A percentile compares a stretch with the other conserved stretches of the same genome.
Evolutionary conservation across 2,888 invertebrate species (phyloP).

Genomic region (Mesopsocus fuscifrons): DNA sequence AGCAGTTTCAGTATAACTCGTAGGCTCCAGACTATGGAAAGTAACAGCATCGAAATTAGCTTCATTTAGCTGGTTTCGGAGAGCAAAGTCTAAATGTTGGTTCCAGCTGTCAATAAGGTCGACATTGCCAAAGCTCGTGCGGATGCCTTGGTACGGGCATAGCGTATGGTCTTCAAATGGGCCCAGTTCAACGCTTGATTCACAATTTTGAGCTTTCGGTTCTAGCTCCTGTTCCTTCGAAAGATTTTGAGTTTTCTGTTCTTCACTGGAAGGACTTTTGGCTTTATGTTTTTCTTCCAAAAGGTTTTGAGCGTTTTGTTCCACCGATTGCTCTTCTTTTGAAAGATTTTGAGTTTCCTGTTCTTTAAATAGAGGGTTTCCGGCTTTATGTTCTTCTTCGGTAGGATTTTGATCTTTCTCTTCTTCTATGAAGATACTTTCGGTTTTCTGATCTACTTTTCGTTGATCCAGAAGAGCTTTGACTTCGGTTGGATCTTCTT

Average conservation of each 20-base stretch:
- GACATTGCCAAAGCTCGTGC: constrained; percentile 24
- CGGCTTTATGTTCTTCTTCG: too few relatives aligned
- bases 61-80: constrained; percentile 9
- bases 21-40: constrained; percentile 9
- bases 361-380: too few relatives aligned
- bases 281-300: too few relatives aligned
- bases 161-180: constrained; percentile 35
- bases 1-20: not conserved
- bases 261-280: too few relatives aligned
- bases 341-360: too few relatives aligned
- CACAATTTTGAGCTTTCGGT: constrained; percentile 14
- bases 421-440: too few relatives aligned
- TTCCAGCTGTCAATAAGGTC: constrained; percentile 11
- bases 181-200: constrained; percentile 35
- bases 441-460: too few relatives aligned
- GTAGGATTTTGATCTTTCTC: too few relatives aligned
- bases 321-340: too few relatives aligned
- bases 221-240: not conserved
- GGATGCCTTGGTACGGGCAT: constrained; percentile 31
- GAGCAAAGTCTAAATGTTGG: constrained; percentile 10
- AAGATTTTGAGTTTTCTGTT: not conserved
- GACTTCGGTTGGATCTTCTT: too few relatives aligned
- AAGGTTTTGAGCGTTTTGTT: too few relatives aligned
- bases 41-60: constrained; percentile 9
- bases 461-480: too few relatives aligned